Base-by-base conservation (phyloP, 2,888 invertebrate genomes). In the Uloborus plumipes region DNA sequence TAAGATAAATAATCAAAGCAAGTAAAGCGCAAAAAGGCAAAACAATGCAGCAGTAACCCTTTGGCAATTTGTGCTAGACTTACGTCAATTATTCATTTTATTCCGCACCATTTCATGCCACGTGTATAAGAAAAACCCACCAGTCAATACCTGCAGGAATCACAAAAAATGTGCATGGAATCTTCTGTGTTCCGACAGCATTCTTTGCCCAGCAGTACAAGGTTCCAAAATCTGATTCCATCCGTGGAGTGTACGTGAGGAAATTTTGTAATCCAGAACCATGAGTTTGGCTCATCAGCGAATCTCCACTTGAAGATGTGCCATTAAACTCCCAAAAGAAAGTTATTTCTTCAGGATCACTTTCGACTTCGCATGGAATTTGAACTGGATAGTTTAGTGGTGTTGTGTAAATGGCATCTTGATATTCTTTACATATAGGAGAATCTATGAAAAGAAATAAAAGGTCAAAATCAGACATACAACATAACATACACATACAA, bases 251-350 rank as follows among this genome's bases (percentile, higher is more conserved):
- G 70, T 84, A 84, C 49, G 73, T 83, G 26, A 84, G 69, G 18
- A 74, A 50, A 69, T 75, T 79, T 66, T 65, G 59, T 0, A 65
- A 61, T 16, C 49, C 69, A 2, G 73, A 49, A 7, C 78, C 73
- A 1, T 58, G 74, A 7, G 22, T 55, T 1, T 72, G 16, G 2
- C 72, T 22, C 13, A 74, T 64, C 18, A 74, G 84, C 47, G 62
- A 58, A 0, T 71, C 84, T 2, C 84, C 78, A 15, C 82, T 77
- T 1, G 74, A 16, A n/a, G 75, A 75, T 13, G 79, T 76, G n/a
- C 75, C 76, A 49, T 96, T 96, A 91, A 96, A 96, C 91, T 96
- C 95, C 96, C 96, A 96, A 87, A 94, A 93, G 91, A 96, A 97
- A 88, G 93, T 93, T 87, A 94, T 93, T 61, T 87, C 86, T 16